Evolutionary conservation across 2,888 invertebrate genomes (phyloP), one percentile per base, ranked within the genome.

Genomic region (Lithophane semibrunnea): DNA sequence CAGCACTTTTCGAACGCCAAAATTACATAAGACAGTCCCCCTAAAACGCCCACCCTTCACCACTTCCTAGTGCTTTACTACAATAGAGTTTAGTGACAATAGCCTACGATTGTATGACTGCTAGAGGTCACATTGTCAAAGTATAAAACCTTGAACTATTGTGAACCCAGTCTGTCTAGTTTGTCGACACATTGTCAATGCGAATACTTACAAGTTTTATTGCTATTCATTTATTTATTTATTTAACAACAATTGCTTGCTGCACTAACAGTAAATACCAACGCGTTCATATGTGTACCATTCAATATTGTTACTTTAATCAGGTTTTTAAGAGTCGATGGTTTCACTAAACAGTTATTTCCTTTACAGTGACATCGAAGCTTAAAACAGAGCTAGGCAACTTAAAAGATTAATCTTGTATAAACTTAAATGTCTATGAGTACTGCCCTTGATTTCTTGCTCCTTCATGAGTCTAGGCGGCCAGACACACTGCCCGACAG

Each of bases 111-210:
- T 21, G 9, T 52, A 52, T 64, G 63, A 16, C n/a, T 75, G 29
- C 8, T 3, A 18, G 44, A 58, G 64, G 49, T 58, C 68, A 29
- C 44, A 29, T 54, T 52, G 52, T 67, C 66, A 75, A 56, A 65
- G 21, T 29, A 24, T 42, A 29, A 21, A 10, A 10, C n/a, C 12
- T 56, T n/a, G 56, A 56, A 56, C 56, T 56, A 56, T 12, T n/a
- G n/a, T 56, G 12, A 56, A 56, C n/a, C 10, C 49, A 29, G 44
- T 13, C 18, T 29, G 49, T 60, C 47, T 42, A 75, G 49, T 68
- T 56, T 63, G 56, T n/a, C n/a, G 42, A 54, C 49, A 74, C 47
- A 49, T 63, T 49, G 61, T 63, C 54, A 68, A 49, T 29, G n/a
- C 2, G 8, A 75, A 73, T 60, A n/a, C n/a, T n/a, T n/a, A 54